phyloP scores from a whole-genome alignment of 2,888 invertebrate species.

The Noctua janthina region DNA sequence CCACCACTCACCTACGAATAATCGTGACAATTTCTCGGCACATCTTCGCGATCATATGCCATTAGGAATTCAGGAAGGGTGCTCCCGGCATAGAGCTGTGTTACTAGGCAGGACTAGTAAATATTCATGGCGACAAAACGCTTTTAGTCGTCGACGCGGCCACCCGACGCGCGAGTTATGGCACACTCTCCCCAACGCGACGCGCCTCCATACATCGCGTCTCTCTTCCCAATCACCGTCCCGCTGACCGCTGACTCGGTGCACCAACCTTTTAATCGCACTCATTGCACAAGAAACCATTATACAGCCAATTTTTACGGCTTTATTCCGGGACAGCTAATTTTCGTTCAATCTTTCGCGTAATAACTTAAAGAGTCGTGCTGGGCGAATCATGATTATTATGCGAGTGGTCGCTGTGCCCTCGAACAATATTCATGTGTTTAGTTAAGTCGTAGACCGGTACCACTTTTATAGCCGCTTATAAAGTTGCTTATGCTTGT shows the following conservation, averaged over 20 bases:
- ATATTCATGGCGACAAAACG: constrained; percentile 87
- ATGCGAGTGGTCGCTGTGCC: constrained; percentile 78
- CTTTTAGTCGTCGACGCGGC: constrained; percentile 81
- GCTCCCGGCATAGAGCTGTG: constrained; percentile 73
- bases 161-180: constrained; percentile 86
- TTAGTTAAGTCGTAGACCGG: constrained; percentile 75
- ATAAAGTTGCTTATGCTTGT: constrained; percentile 72
- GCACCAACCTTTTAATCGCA: constrained; percentile 76
- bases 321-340: constrained; percentile 79
- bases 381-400: constrained; percentile 85
- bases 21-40: not conserved
- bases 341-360: constrained; percentile 83
- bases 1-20: not conserved
- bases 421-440: constrained; percentile 80
- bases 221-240: constrained; percentile 58
- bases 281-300: constrained; percentile 72
- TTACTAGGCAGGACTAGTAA: constrained; percentile 76
- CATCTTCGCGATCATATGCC: not conserved
- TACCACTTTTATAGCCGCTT: constrained; percentile 74
- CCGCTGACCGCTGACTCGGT: constrained; percentile 61
- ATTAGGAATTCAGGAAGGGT: constrained; percentile 48
- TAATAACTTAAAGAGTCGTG: constrained; percentile 84
- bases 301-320: constrained; percentile 77
- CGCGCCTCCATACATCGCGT: constrained; percentile 73
- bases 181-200: constrained; percentile 75